Conservation (phyloP, 2,888 invertebrate species). For the Phasia obesa region DNA sequence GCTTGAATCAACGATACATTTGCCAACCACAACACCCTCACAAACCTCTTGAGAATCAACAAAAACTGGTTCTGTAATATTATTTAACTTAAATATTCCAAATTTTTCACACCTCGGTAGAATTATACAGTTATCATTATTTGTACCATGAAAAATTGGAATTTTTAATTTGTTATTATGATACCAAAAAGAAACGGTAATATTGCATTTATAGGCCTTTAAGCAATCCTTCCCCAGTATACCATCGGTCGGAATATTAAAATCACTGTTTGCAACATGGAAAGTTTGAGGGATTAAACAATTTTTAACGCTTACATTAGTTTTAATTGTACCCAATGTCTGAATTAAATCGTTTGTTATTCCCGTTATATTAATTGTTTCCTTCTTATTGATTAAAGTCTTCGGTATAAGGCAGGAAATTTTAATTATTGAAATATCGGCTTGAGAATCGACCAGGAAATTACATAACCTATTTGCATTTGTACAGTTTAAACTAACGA, state of each 20-base stretch:
- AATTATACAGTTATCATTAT: constrained; percentile 34
- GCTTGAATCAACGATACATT: constrained; percentile 2
- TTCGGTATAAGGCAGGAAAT: constrained; percentile 13
- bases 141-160: constrained; percentile 25
- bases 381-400: background rate
- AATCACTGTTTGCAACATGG: background rate
- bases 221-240: constrained; percentile 14
- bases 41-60: constrained; percentile 40
- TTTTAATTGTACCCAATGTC: constrained; percentile 26
- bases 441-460: constrained; percentile 14
- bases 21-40: constrained; percentile 2
- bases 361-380: constrained; percentile 2
- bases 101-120: constrained; percentile 14
- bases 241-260: constrained; percentile 9
- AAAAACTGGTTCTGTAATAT: constrained; percentile 21
- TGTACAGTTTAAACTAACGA: no score
- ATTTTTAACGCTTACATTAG: background rate
- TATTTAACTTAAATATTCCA: constrained; percentile 13
- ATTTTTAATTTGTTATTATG: background rate
- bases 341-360: constrained; percentile 2
- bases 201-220: constrained; percentile 4
- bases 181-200: background rate
- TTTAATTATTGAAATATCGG: constrained; percentile 15
- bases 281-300: background rate
- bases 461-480: no score